Percentiles rank a stretch among this genome's conserved stretches.
Evolutionary conservation across 1,140 invertebrate species (phyloP).

Genomic region (Sycobia sp.): DNA sequence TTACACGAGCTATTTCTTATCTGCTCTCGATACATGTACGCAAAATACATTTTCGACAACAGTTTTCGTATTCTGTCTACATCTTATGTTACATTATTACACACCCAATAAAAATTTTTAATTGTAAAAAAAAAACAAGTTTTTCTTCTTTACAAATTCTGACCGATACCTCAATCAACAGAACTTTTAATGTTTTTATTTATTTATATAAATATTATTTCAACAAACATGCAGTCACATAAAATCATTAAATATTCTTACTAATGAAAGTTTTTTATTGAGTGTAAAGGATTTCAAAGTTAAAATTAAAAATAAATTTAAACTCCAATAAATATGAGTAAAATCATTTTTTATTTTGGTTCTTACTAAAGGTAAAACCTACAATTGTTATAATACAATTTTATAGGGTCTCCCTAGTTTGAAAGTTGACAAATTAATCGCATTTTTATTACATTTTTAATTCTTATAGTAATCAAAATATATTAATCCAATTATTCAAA

Average conservation of each 20-base stretch:
- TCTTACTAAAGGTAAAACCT: constrained; percentile 15
- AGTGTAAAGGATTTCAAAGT: neutral
- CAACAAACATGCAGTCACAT: constrained; percentile 4
- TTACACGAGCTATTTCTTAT: constrained; percentile 24
- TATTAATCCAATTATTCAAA: too few relatives aligned
- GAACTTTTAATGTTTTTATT: neutral
- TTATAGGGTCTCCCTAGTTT: too few relatives aligned
- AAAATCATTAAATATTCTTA: neutral
- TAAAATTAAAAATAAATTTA: constrained; percentile 3
- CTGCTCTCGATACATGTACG: constrained; percentile 22
- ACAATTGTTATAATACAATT: constrained; percentile 23
- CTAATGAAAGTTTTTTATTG: too few relatives aligned
- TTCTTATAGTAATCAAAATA: too few relatives aligned
- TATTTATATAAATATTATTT: constrained; percentile 2
- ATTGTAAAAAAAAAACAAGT: constrained; percentile 45
- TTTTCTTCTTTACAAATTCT: constrained; percentile 23
- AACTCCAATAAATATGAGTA: neutral
- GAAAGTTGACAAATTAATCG: too few relatives aligned
- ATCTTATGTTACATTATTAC: constrained; percentile 57
- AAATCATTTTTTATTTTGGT: constrained; percentile 28
- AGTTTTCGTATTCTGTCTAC: constrained; percentile 42
- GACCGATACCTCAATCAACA: neutral
- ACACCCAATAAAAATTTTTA: constrained; percentile 58
- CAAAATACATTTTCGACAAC: constrained; percentile 27
- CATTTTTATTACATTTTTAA: too few relatives aligned